Percentiles rank a stretch among this genome's conserved stretches.
These are phyloP conservation scores for Acrobeloides nanus DNA, from an alignment of 2,888 invertebrate species.

Conservation along the genomic window DNA sequence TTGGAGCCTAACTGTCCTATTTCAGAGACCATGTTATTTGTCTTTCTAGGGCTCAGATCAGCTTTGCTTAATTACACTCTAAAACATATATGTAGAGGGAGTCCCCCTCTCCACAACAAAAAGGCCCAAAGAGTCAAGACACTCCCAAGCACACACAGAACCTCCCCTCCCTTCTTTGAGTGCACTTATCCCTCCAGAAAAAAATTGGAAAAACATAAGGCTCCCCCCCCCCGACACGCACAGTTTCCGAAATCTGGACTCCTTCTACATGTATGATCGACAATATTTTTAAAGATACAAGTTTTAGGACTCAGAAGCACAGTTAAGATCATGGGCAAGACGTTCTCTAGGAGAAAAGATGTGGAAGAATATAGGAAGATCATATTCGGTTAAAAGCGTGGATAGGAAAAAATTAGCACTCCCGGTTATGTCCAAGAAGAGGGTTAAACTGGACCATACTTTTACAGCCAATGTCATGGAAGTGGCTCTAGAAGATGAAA, in stretches of 20 bases:
- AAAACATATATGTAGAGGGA: too few relatives aligned
- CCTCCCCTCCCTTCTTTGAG: too few relatives aligned
- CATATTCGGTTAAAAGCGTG: slow-evolving; percentile 44
- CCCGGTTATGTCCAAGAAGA: slow-evolving; percentile 48
- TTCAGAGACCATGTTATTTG: not conserved
- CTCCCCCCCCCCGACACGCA: too few relatives aligned
- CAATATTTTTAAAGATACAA: not conserved
- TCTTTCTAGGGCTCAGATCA: too few relatives aligned
- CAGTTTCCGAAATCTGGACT: too few relatives aligned
- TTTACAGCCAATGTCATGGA: slow-evolving; percentile 33
- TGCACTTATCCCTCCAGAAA: too few relatives aligned
- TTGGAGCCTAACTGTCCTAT: slow-evolving; percentile 11
- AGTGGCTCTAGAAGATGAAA: slow-evolving; percentile 24
- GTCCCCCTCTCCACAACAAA: too few relatives aligned
- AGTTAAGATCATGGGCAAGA: slow-evolving; percentile 43
- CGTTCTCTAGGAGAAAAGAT: slow-evolving; percentile 43
- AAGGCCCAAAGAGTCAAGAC: too few relatives aligned
- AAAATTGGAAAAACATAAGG: too few relatives aligned
- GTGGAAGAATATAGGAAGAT: slow-evolving; percentile 33
- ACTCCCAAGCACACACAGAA: too few relatives aligned
- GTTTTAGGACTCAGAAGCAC: slow-evolving; percentile 25
- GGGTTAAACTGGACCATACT: slow-evolving; percentile 22
- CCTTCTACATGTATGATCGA: too few relatives aligned
- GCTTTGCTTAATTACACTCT: too few relatives aligned
- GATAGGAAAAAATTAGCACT: slow-evolving; percentile 42